A percentile compares a stretch with the other conserved stretches of the same genome.
phyloP scores from a whole-genome alignment of 2,797 vertebrate species.

The Sphenopsis melanotis region DNA sequence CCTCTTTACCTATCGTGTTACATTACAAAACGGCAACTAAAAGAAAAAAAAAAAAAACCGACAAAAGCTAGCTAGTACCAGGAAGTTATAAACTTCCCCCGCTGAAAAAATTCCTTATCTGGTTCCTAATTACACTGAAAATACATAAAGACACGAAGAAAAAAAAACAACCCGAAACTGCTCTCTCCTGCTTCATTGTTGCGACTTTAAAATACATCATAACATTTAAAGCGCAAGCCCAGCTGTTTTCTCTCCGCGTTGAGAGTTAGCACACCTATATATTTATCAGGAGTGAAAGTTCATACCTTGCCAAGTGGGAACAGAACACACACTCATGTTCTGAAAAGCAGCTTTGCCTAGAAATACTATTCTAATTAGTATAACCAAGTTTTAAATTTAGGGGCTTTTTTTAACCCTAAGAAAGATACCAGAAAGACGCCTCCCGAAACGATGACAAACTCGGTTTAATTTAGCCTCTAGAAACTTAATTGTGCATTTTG shows the following conservation, averaged over 20 bases:
- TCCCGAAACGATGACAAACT: background rate
- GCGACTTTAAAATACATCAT: background rate
- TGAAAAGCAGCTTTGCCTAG: background rate
- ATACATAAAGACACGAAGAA: background rate
- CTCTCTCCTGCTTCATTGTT: background rate
- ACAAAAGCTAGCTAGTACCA: conserved; percentile 32
- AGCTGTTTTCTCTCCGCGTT: background rate
- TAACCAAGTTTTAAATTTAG: background rate
- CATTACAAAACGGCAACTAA: conserved; percentile 10
- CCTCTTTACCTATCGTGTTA: conserved; percentile 19
- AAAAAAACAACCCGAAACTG: background rate
- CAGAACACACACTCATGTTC: background rate
- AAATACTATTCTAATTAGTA: background rate
- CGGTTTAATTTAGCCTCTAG: background rate
- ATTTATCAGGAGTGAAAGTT: background rate
- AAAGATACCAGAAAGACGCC: background rate
- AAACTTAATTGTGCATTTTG: background rate
- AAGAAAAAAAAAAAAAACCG: background rate
- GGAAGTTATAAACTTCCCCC: conserved; percentile 63
- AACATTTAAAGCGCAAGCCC: background rate
- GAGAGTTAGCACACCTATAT: background rate
- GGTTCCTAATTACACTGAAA: conserved; percentile 35
- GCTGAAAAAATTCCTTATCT: conserved; percentile 49
- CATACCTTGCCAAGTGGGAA: background rate
- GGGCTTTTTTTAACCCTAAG: background rate